Evolutionary conservation across 1,140 invertebrate species (phyloP), one percentile per base, ranked within the genome.

Genomic region (Tribolium madens): DNA sequence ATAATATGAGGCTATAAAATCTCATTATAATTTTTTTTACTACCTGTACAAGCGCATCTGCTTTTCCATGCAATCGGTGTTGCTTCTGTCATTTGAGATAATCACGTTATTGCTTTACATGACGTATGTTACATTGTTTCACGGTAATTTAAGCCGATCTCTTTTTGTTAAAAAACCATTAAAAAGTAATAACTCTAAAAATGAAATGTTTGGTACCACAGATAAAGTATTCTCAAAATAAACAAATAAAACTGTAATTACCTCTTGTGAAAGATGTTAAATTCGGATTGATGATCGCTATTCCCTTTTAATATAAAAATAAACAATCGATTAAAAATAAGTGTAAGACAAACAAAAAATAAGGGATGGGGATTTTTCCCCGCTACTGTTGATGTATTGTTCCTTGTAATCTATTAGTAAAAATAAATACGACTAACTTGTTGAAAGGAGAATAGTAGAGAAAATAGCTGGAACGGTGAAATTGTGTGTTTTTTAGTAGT

Each of bases 41-140:
- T 72, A 72, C 70, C 50, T 72, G 70, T 72, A 72, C 10, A 50
- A 12, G 46, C 50, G 18, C 70, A 72, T 72, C 70, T 72, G 70
- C 70, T 72, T 52, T 48, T 64, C 26, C 57, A 64, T 33, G 57
- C 57, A 64, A 64, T 64, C 14, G 57, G 57, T 33, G 57, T 64
- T 64, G 57, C 57, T 64, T 12, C 2, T 64, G 57, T 64, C 57
- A 33, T 64, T 64, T 64, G 9, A 42, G 57, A 64, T 64, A 64
- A 64, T 64, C 57, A 64, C 57, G 4, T 64, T 64, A 64, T 64
- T 64, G 21, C 57, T 14, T 50, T 64, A 26, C 21, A 33, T 33
- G 52, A 57, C 52, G 57, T 64, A 26, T 10, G 52, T 26, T 26
- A 57, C 18, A 64, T 64, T 64, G 57, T 64, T 64, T 33, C n/a